Base-by-base conservation (phyloP, 2,113 vertebrate genomes). In the Chaetura pelagica region DNA sequence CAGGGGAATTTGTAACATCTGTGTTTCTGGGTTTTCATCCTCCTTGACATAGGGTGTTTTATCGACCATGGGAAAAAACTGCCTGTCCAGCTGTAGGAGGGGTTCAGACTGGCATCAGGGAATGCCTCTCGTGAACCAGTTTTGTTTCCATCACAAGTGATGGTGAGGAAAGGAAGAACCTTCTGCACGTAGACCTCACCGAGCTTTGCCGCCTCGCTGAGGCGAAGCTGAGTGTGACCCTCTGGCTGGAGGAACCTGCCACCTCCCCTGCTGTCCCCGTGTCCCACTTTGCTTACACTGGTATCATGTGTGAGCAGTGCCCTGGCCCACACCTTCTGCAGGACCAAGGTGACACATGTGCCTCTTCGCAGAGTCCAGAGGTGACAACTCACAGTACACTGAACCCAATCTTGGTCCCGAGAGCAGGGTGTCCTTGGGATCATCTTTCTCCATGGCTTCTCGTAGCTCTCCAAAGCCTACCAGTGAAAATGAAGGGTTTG, bases 1-100 rank as follows among this genome's bases (percentile, higher is more conserved):
- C 9, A 63, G 44, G 92, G 93, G 90, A 96, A 76, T 93, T 96
- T 78, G 63, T 79, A 90, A 89, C 52, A 42, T 79, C 30, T 30
- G 4, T 30, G 7, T 74, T 87, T 93, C 59, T 94, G 72, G 10
- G 51, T 93, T 94, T 94, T 52, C 40, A 92, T 96, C 90, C 35
- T 68, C 55, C 38, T 90, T 75, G 24, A 67, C 29, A 10, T 9
- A 49, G 34, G 10, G 14, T 38, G 11, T 57, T 94, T 94, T 76
- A 61, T 79, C 2, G 2, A 2, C 67, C 30, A 48, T 69, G 68
- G 76, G 59, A 48, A 42, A 72, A 87, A 93, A 27, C 35, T 38
- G 46, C 34, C 26, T 55, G 67, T 83, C 38, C 51, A 42, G 58
- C 51, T 79, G 27, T 49, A 34, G 77, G 61, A 85, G 49, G 13